Conservation (phyloP, 2,888 invertebrate species). For the Priocnemis perturbator region DNA sequence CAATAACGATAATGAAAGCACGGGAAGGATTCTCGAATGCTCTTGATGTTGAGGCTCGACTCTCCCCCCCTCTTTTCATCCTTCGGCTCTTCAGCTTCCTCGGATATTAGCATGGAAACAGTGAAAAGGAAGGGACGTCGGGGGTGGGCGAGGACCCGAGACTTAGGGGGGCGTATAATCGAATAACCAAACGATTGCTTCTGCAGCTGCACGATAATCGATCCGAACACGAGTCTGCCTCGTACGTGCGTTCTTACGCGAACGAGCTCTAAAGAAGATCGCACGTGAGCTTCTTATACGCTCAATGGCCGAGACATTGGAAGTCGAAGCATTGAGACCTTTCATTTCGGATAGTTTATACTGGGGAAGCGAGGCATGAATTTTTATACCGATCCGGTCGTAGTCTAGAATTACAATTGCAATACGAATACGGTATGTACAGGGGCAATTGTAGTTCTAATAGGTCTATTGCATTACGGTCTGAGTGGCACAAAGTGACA, state of each 20-base stretch:
- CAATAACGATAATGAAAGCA: slow-evolving; percentile 67
- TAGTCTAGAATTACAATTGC: too few relatives aligned
- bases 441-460: too few relatives aligned
- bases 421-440: too few relatives aligned
- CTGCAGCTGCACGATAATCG: slow-evolving; percentile 51
- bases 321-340: too few relatives aligned
- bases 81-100: slow-evolving; percentile 54
- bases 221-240: slow-evolving; percentile 15
- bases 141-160: slow-evolving; percentile 8
- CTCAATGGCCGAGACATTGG: slow-evolving; percentile 11
- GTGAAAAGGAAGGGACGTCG: slow-evolving; percentile 21
- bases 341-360: too few relatives aligned
- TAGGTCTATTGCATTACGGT: too few relatives aligned
- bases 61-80: slow-evolving; percentile 44
- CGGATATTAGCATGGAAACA: slow-evolving; percentile 63
- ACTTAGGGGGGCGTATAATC: slow-evolving; percentile 56
- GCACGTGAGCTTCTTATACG: slow-evolving; percentile 34
- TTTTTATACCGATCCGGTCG: too few relatives aligned
- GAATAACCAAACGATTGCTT: slow-evolving; percentile 64
- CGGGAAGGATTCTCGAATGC: slow-evolving; percentile 59
- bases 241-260: slow-evolving; percentile 1
- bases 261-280: slow-evolving; percentile 21
- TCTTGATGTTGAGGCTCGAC: slow-evolving; percentile 55
- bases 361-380: too few relatives aligned
- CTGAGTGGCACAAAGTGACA: too few relatives aligned